phyloP scores from a whole-genome alignment of 2,113 vertebrate genomes.

The Coturnix japonica region DNA sequence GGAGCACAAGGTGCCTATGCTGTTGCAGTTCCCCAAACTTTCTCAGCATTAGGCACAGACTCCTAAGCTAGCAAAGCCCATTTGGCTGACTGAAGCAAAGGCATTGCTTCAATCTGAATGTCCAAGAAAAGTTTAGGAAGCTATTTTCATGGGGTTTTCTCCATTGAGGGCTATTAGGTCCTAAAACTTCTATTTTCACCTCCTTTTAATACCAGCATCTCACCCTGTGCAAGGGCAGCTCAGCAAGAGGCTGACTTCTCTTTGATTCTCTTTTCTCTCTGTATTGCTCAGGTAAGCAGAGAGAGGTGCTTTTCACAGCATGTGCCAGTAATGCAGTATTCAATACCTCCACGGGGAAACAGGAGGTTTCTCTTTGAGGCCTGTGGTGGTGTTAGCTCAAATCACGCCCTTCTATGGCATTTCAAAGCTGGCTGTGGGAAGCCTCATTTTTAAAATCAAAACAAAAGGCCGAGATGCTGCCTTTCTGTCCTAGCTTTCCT shows the following conservation, averaged over 20 bases:
- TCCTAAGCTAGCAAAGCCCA: not conserved
- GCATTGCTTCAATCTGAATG: not conserved
- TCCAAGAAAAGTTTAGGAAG: not conserved
- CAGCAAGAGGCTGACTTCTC: not conserved
- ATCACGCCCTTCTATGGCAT: not conserved
- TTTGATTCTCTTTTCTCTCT: not conserved
- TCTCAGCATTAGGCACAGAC: accelerated
- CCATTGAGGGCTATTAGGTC: not conserved
- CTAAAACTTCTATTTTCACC: not conserved
- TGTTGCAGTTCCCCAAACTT: not conserved
- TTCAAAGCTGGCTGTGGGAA: constrained; percentile 15
- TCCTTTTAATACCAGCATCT: not conserved
- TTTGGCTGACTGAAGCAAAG: not conserved
- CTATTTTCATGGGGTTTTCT: not conserved
- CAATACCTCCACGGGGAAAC: not conserved
- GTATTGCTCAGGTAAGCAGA: not conserved
- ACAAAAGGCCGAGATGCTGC: not conserved
- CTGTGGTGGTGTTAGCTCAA: constrained; percentile 1
- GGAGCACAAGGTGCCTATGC: not conserved
- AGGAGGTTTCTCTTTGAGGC: not conserved
- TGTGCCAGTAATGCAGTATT: not conserved
- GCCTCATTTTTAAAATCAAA: constrained; percentile 5
- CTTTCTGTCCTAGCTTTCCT: constrained; percentile 11
- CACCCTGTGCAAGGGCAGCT: not conserved
- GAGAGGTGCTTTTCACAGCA: not conserved